These are phyloP conservation scores for Uropetala carovei DNA, from an alignment of 2,888 invertebrate genomes.

Conservation along the genomic window DNA sequence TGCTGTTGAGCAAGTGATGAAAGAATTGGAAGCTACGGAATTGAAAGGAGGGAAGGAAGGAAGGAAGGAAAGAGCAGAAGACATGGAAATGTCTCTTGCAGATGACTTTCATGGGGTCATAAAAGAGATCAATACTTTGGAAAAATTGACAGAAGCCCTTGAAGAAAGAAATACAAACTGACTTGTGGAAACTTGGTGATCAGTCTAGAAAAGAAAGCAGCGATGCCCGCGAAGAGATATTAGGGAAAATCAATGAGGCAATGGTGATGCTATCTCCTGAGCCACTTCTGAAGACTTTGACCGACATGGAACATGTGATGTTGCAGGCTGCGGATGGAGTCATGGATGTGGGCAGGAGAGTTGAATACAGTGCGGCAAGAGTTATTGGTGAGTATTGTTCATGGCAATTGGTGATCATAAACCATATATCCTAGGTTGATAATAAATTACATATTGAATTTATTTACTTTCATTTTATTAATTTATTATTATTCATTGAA, in stretches of 20 bases:
- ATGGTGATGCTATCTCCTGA: slow-evolving; percentile 74
- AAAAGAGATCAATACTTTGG: not conserved
- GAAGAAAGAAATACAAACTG: slow-evolving; percentile 72
- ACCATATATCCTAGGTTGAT: too few relatives aligned
- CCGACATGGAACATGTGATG: slow-evolving; percentile 86
- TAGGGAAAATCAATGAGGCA: slow-evolving; percentile 75
- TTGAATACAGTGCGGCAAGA: slow-evolving; percentile 91
- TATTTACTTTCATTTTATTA: too few relatives aligned
- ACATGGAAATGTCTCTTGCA: not conserved
- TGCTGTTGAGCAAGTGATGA: not conserved
- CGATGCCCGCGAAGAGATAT: slow-evolving; percentile 74
- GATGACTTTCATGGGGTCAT: not conserved
- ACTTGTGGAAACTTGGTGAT: slow-evolving; percentile 73
- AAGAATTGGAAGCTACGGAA: not conserved
- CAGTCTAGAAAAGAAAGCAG: slow-evolving; percentile 75
- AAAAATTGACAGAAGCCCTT: slow-evolving; percentile 69
- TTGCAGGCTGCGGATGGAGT: slow-evolving; percentile 91
- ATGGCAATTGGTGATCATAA: not conserved
- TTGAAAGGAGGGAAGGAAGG: not conserved
- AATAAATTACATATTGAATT: too few relatives aligned
- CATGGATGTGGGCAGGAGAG: slow-evolving; percentile 87
- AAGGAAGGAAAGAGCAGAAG: not conserved
- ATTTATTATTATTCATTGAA: too few relatives aligned
- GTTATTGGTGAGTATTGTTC: slow-evolving; percentile 76
- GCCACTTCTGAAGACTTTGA: slow-evolving; percentile 77